These are phyloP conservation scores for Gibbula magus DNA, from an alignment of 2,888 invertebrate genomes.

Conservation along the genomic window DNA sequence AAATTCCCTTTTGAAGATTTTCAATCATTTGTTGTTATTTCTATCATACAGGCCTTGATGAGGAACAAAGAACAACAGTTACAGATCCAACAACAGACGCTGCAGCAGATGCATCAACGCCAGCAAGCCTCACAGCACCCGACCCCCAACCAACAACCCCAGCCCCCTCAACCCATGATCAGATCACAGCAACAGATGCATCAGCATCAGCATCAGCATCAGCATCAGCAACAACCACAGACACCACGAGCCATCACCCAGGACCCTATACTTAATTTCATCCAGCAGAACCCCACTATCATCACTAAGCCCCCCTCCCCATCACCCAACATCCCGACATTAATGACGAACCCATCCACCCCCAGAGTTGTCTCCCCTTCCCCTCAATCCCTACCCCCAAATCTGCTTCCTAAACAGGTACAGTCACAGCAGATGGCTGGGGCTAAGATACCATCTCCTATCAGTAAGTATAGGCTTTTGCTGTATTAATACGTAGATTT, in stretches of 20 bases:
- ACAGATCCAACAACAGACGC: constrained; percentile 61
- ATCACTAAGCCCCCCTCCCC: constrained; percentile 71
- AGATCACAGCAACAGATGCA: constrained; percentile 32
- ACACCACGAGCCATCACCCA: constrained; percentile 29
- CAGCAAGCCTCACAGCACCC: constrained; percentile 28
- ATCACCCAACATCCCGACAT: constrained; percentile 49
- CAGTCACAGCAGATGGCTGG: constrained; percentile 57
- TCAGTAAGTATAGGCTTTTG: constrained; percentile 61
- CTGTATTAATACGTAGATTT: no score
- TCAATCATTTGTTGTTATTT: neutral
- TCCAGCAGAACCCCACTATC: constrained; percentile 71
- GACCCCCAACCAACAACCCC: neutral
- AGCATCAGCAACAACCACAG: constrained; percentile 75
- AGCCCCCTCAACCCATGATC: constrained; percentile 28
- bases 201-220: constrained; percentile 53
- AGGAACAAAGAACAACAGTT: constrained; percentile 68
- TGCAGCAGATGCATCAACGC: constrained; percentile 55
- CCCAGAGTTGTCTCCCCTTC: constrained; percentile 57
- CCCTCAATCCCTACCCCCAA: constrained; percentile 42
- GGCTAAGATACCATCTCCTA: constrained; percentile 71
- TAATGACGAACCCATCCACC: constrained; percentile 51
- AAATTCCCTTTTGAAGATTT: neutral
- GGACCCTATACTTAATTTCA: constrained; percentile 66
- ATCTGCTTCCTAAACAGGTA: constrained; percentile 48
- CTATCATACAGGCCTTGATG: constrained; percentile 58